A percentile compares a stretch with the other conserved stretches of the same genome.
These are phyloP conservation scores for Gryllus bimaculatus DNA, from an alignment of 1,140 invertebrate species.

Conservation along the genomic window DNA sequence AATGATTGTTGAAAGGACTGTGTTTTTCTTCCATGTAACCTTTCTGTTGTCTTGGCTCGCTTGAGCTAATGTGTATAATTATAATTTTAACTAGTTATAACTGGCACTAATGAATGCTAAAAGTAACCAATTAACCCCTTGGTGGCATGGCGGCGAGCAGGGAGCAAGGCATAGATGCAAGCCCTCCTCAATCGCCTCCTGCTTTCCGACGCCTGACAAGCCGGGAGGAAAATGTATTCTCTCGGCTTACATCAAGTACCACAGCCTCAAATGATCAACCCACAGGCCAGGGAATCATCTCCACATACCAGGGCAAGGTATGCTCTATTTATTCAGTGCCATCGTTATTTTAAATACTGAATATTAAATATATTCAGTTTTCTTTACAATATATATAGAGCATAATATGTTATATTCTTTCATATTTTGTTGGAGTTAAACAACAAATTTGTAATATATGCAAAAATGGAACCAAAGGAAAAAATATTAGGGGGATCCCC, in stretches of 20 bases:
- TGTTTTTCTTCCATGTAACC: background rate
- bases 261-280: slow-evolving; percentile 42
- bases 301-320: slow-evolving; percentile 54
- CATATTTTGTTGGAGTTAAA: background rate
- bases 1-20: background rate
- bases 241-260: slow-evolving; percentile 59
- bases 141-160: slow-evolving; percentile 27
- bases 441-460: too few relatives aligned
- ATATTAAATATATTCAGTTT: slow-evolving; percentile 1
- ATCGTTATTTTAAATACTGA: background rate
- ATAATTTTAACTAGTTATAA: background rate
- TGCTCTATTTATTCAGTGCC: slow-evolving; percentile 4
- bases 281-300: slow-evolving; percentile 52
- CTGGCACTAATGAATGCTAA: slow-evolving; percentile 1
- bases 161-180: slow-evolving; percentile 43
- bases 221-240: slow-evolving; percentile 73
- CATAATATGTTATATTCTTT: background rate
- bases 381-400: background rate
- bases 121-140: slow-evolving; percentile 17
- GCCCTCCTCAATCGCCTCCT: slow-evolving; percentile 56
- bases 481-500: too few relatives aligned
- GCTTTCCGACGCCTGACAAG: slow-evolving; percentile 47
- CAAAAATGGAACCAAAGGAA: too few relatives aligned
- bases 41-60: background rate
- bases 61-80: background rate